These are phyloP conservation scores for Chromoteleia sp. DNA, from an alignment of 2,888 invertebrate genomes.

Conservation along the genomic window DNA sequence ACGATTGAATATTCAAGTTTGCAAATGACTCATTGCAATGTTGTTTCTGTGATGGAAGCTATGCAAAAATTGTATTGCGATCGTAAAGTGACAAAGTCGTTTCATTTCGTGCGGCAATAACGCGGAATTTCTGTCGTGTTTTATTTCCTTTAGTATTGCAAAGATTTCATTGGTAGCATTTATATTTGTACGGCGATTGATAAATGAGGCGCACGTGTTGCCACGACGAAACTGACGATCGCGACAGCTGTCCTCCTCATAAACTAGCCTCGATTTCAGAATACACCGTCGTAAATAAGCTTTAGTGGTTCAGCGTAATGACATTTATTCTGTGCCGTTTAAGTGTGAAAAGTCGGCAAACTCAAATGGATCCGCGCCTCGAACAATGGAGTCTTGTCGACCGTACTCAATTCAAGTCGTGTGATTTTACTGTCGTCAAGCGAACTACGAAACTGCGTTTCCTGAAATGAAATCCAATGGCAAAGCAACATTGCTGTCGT, in stretches of 20 bases:
- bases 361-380: conserved; percentile 20
- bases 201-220: conserved; percentile 65
- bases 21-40: conserved; percentile 40
- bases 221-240: conserved; percentile 56
- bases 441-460: conserved; percentile 30
- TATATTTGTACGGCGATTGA: conserved; percentile 62
- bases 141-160: conserved; percentile 47
- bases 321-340: conserved; percentile 75
- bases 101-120: conserved; percentile 38
- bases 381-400: conserved; percentile 30
- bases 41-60: conserved; percentile 4
- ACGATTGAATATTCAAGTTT: conserved; percentile 42
- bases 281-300: conserved; percentile 74
- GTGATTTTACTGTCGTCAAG: conserved; percentile 30
- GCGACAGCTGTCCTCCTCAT: conserved; percentile 72
- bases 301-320: conserved; percentile 73
- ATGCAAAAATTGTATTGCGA: conserved; percentile 47
- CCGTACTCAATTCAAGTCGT: conserved; percentile 24
- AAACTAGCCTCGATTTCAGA: conserved; percentile 71
- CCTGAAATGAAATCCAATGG: conserved; percentile 21
- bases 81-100: conserved; percentile 54
- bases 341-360: conserved; percentile 67
- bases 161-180: conserved; percentile 64
- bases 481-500: conserved; percentile 9
- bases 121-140: conserved; percentile 42